A percentile compares a stretch with the other conserved stretches of the same genome.
Evolutionary conservation across 2,797 vertebrate genomes (phyloP).

Genomic region (Sebastes matsubarae): DNA sequence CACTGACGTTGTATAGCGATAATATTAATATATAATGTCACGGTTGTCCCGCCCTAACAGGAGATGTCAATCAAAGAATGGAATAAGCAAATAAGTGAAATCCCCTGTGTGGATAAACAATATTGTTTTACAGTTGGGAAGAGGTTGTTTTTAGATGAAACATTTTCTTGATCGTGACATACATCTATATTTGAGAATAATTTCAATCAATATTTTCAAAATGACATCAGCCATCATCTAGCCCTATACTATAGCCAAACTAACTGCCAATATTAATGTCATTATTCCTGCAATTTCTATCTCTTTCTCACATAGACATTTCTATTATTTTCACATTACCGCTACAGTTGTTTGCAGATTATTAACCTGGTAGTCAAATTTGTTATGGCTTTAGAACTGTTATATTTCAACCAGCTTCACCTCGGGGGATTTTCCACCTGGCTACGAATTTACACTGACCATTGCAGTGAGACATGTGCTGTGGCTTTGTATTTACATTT

Average conservation of each 20-base stretch:
- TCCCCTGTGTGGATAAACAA: background rate
- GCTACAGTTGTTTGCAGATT: constrained; percentile 6
- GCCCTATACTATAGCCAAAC: background rate
- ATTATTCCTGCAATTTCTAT: background rate
- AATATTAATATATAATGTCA: background rate
- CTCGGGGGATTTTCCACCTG: background rate
- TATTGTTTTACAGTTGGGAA: background rate
- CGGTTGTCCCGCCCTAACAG: too few species aligned
- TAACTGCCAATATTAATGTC: background rate
- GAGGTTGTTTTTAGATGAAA: background rate
- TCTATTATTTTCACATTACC: constrained; percentile 6
- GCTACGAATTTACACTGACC: background rate
- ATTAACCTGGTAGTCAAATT: background rate
- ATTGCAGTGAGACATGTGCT: background rate
- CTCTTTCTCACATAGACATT: background rate
- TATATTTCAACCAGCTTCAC: background rate
- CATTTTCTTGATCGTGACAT: background rate
- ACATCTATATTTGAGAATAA: background rate
- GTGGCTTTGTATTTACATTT: background rate
- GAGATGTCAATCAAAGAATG: background rate
- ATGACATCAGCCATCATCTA: background rate
- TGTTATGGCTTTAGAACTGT: background rate
- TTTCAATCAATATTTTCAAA: background rate
- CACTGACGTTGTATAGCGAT: background rate
- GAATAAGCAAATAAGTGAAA: background rate